These are phyloP conservation scores for Grantiella picta DNA, from an alignment of 2,113 vertebrate genomes.

Conservation along the genomic window DNA sequence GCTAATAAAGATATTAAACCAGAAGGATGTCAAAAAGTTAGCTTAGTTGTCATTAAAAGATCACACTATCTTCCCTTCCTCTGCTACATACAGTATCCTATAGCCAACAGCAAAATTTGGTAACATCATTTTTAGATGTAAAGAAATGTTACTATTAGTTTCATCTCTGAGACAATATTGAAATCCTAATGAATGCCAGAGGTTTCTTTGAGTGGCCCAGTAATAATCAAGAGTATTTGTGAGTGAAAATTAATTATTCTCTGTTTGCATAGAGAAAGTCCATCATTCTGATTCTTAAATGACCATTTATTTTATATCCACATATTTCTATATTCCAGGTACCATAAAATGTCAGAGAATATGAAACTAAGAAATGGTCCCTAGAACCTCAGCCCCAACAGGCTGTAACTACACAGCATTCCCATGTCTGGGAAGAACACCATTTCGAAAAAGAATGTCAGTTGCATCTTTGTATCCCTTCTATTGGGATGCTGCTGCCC, in stretches of 20 bases:
- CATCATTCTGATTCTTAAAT: constrained; percentile 39
- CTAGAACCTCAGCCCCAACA: background rate
- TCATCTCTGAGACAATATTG: constrained; percentile 29
- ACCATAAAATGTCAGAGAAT: background rate
- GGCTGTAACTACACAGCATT: background rate
- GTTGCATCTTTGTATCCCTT: background rate
- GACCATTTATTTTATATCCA: constrained; percentile 34
- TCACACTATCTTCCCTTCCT: constrained; percentile 10
- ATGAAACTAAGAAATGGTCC: background rate
- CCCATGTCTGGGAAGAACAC: background rate
- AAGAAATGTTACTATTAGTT: constrained; percentile 8
- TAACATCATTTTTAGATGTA: constrained; percentile 16
- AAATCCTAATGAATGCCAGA: constrained; percentile 54
- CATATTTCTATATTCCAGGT: background rate
- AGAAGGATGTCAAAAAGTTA: constrained; percentile 5
- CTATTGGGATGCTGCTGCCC: background rate
- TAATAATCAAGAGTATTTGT: constrained; percentile 57
- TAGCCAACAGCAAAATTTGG: constrained; percentile 1
- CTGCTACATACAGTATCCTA: background rate
- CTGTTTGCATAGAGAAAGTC: constrained; percentile 16
- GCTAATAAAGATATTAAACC: constrained; percentile 35
- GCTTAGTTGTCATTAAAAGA: constrained; percentile 51
- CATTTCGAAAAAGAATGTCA: background rate
- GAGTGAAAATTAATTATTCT: constrained; percentile 53
- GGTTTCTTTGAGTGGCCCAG: constrained; percentile 33